Evolutionary conservation across 2,888 invertebrate species (phyloP).

Genomic region (Macroteleia sp.): DNA sequence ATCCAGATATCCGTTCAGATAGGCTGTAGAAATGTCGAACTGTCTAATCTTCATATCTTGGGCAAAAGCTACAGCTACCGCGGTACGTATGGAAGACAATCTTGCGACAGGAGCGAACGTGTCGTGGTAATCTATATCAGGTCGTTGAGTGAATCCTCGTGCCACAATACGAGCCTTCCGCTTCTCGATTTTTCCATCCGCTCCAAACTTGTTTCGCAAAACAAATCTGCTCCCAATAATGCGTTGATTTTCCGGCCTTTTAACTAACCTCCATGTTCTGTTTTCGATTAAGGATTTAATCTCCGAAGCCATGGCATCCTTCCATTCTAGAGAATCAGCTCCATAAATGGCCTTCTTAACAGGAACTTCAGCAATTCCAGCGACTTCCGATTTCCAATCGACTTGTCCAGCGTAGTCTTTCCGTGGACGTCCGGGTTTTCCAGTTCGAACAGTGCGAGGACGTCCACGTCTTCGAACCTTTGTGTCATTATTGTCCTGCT

Average conservation of each 20-base stretch:
- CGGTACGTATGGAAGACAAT: constrained; percentile 3
- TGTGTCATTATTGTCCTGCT: not conserved
- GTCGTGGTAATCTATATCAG: constrained; percentile 13
- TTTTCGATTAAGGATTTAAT: constrained; percentile 4
- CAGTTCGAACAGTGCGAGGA: not conserved
- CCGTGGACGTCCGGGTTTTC: not conserved
- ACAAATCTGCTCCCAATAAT: constrained; percentile 26
- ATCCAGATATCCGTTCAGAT: constrained; percentile 36
- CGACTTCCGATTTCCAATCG: not conserved
- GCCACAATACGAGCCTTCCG: not conserved
- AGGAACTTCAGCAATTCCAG: not conserved
- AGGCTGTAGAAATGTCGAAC: constrained; percentile 7
- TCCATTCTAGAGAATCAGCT: constrained; percentile 28
- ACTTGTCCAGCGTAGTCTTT: not conserved
- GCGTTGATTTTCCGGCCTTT: constrained; percentile 27
- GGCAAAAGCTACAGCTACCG: not conserved
- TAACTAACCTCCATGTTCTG: constrained; percentile 8
- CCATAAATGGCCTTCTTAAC: not conserved
- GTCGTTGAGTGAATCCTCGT: constrained; percentile 13
- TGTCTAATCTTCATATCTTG: not conserved
- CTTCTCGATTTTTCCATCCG: constrained; percentile 12
- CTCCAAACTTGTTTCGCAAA: not conserved
- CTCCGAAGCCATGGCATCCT: constrained; percentile 26
- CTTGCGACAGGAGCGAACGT: constrained; percentile 10
- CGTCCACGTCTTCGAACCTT: not conserved